Evolutionary conservation across 2,113 vertebrate genomes (phyloP).

Genomic region (Brachypodius melanocephalos): DNA sequence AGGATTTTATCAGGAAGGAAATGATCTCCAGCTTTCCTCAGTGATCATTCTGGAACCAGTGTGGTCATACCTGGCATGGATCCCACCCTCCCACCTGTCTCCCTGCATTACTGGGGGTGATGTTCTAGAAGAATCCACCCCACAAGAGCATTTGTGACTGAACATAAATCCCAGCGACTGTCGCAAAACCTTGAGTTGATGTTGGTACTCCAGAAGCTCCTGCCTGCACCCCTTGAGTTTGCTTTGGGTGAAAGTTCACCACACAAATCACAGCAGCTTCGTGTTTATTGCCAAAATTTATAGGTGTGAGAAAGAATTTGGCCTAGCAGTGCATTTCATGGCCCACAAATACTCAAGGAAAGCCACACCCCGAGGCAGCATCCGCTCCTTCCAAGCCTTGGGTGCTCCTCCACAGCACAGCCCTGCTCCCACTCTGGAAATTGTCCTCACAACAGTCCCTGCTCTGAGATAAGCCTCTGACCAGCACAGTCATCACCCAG

Average conservation of each 20-base stretch:
- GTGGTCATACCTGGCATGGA: not conserved
- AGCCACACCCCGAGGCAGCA: not conserved
- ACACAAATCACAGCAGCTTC: not conserved
- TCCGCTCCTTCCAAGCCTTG: fast-evolving
- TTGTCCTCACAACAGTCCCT: not conserved
- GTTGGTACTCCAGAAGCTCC: not conserved
- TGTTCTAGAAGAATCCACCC: not conserved
- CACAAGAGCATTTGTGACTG: not conserved
- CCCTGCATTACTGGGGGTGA: not conserved
- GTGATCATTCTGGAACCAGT: not conserved
- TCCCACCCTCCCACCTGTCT: not conserved
- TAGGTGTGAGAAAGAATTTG: fast-evolving
- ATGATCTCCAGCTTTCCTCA: not conserved
- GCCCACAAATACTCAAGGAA: not conserved
- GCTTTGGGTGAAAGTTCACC: not conserved
- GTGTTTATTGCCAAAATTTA: not conserved
- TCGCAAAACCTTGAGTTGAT: not conserved
- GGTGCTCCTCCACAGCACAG: not conserved
- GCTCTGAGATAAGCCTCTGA: not conserved
- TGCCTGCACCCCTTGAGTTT: not conserved
- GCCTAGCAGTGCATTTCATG: not conserved
- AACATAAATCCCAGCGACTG: not conserved
- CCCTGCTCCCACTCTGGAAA: not conserved
- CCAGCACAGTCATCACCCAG: not conserved
- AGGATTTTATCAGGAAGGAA: not conserved